Conservation (phyloP, 2,888 invertebrate genomes). For the Noctua fimbriata region DNA sequence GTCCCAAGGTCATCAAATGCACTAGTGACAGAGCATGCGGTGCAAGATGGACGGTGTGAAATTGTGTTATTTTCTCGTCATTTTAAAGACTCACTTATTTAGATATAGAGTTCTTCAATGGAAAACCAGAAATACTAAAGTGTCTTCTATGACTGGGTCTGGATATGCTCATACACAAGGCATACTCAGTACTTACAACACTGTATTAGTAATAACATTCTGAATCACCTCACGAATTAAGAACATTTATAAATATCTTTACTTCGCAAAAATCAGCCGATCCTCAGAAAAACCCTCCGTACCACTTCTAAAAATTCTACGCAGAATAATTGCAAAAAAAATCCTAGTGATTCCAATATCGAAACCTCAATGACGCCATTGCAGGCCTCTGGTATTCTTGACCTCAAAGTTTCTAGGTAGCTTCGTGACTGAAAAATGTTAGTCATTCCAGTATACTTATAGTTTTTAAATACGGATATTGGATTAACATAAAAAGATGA, state of each 20-base stretch:
- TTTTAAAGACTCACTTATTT: too few species aligned
- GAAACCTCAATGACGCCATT: slow-evolving; percentile 54
- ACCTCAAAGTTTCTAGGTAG: slow-evolving; percentile 64
- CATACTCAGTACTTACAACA: background rate
- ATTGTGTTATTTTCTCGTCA: background rate
- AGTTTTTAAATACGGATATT: slow-evolving; percentile 64
- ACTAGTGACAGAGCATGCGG: background rate
- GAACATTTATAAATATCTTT: background rate
- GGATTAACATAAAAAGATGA: slow-evolving; percentile 58
- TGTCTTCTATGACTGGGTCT: background rate
- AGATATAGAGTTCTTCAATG: too few species aligned
- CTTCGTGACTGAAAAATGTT: slow-evolving; percentile 68
- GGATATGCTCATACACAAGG: background rate
- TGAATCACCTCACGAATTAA: background rate
- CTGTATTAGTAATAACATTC: background rate
- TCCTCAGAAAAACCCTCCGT: slow-evolving; percentile 1
- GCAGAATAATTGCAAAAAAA: slow-evolving; percentile 26
- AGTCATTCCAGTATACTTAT: slow-evolving; percentile 55
- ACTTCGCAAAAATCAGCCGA: background rate
- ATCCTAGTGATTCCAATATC: slow-evolving; percentile 43
- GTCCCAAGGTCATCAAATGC: background rate
- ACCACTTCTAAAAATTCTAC: background rate
- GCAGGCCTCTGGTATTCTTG: slow-evolving; percentile 59
- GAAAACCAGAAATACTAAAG: background rate
- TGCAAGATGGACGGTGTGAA: background rate